Evolutionary conservation across 2,797 vertebrate species (phyloP).

Genomic region (Parauchenoglanis punctatus): DNA sequence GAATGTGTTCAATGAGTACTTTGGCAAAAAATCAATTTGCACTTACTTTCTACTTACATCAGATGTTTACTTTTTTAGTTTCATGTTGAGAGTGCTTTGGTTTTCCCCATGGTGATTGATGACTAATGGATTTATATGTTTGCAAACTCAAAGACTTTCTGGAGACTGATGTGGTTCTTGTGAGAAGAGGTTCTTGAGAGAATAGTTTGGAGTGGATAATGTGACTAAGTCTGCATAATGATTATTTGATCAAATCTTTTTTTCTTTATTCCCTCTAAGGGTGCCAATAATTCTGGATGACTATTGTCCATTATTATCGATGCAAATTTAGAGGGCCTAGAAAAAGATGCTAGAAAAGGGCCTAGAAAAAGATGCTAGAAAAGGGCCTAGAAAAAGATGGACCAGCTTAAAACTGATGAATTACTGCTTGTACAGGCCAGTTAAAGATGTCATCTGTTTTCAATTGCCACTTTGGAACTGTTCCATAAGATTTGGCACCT

Average conservation of each 20-base stretch:
- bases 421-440: background rate
- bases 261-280: background rate
- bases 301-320: background rate
- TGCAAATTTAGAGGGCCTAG: background rate
- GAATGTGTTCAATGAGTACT: background rate
- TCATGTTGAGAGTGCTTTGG: background rate
- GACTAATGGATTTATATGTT: background rate
- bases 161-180: background rate
- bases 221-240: background rate
- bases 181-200: background rate
- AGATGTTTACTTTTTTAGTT: slow-evolving; percentile 14
- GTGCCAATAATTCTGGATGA: background rate
- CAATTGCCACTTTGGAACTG: background rate
- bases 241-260: background rate
- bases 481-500: slow-evolving; percentile 24
- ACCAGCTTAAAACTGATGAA: background rate
- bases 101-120: slow-evolving; percentile 1
- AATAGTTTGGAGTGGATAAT: background rate
- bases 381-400: background rate
- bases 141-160: background rate
- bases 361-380: background rate
- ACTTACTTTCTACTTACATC: background rate
- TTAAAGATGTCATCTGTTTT: slow-evolving; percentile 10
- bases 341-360: background rate
- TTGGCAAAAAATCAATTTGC: slow-evolving; percentile 21